Conservation (phyloP, 1,140 invertebrate species). For the Diorhabda carinulata region DNA sequence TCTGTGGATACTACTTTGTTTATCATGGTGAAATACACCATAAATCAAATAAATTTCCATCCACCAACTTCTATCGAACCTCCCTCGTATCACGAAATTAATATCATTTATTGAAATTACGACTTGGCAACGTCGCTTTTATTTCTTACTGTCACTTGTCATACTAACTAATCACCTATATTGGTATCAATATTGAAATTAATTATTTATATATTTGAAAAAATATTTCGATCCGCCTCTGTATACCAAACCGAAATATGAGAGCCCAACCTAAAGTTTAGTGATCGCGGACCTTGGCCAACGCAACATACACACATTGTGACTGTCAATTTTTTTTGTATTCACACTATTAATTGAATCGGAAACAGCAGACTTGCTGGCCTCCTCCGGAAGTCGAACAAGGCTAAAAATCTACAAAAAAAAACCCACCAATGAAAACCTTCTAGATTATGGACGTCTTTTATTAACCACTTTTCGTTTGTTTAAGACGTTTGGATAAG, state of each 20-base stretch:
- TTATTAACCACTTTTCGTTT: background rate
- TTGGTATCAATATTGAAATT: too few species aligned
- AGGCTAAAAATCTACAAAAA: constrained; percentile 1
- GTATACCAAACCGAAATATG: background rate
- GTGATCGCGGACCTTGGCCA: background rate
- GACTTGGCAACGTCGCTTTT: too few species aligned
- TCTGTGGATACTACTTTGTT: too few species aligned
- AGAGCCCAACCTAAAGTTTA: background rate
- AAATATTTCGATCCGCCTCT: background rate
- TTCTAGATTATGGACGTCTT: background rate
- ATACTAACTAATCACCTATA: too few species aligned
- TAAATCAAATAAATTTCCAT: too few species aligned
- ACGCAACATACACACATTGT: background rate
- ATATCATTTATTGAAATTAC: too few species aligned
- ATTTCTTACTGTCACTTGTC: too few species aligned
- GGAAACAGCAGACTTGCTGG: background rate
- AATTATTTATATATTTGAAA: too few species aligned
- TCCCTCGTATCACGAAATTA: too few species aligned
- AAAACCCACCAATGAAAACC: background rate
- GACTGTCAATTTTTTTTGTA: background rate
- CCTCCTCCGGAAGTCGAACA: background rate
- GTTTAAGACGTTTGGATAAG: too few species aligned
- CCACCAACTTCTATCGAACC: too few species aligned
- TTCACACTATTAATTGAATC: background rate
- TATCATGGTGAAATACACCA: too few species aligned